phyloP scores from a whole-genome alignment of 1,140 invertebrate genomes.

The Prorops nasuta region DNA sequence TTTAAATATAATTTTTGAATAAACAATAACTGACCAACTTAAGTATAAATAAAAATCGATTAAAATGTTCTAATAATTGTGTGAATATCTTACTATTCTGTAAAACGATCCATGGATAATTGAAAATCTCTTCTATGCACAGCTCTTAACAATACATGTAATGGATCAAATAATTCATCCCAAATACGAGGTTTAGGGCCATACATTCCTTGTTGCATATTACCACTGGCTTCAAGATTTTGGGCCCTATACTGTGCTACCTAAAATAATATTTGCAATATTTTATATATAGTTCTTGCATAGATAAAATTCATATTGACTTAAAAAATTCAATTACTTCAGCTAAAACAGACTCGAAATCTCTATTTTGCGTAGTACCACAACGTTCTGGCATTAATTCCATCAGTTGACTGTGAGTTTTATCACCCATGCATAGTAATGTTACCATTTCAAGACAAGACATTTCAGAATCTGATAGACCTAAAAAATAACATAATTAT shows the following conservation, averaged over 20 bases:
- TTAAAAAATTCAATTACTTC: slow-evolving; percentile 54
- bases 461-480: slow-evolving; percentile 57
- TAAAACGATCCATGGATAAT: slow-evolving; percentile 87
- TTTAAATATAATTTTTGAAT: not conserved
- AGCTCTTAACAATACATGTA: slow-evolving; percentile 86
- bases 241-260: slow-evolving; percentile 77
- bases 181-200: slow-evolving; percentile 85
- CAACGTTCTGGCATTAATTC: slow-evolving; percentile 94
- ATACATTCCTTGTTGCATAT: slow-evolving; percentile 93
- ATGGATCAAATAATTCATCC: slow-evolving; percentile 90
- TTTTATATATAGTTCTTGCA: not conserved
- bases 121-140: slow-evolving; percentile 93
- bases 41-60: not conserved
- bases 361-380: slow-evolving; percentile 83
- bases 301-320: slow-evolving; percentile 3
- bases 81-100: slow-evolving; percentile 71
- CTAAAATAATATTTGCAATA: slow-evolving; percentile 37
- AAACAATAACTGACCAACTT: not conserved
- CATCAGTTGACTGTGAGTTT: slow-evolving; percentile 92
- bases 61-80: too few relatives aligned
- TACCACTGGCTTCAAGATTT: slow-evolving; percentile 75
- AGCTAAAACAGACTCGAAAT: slow-evolving; percentile 83
- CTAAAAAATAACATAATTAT: slow-evolving; percentile 30
- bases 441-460: slow-evolving; percentile 91
- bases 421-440: slow-evolving; percentile 87